Percentiles rank a stretch among this genome's conserved stretches.
Evolutionary conservation across 2,888 invertebrate genomes (phyloP).

Genomic region (Zaprionus lineosus): DNA sequence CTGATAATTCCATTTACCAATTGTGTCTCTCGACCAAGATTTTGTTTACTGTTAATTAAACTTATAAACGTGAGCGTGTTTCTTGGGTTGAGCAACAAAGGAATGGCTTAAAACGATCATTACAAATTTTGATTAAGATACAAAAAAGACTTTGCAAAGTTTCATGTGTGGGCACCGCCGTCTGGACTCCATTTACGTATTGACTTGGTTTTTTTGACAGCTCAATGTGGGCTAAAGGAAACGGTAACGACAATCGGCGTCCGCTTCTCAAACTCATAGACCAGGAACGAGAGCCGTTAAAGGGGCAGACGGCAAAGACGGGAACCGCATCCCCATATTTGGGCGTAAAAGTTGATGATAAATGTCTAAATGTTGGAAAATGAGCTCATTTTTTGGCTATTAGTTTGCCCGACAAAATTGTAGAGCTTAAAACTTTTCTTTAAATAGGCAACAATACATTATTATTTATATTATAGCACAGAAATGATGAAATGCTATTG

Average conservation of each 20-base stretch:
- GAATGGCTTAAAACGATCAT: no score
- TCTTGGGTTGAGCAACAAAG: no score
- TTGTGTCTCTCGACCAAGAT: constrained; percentile 22
- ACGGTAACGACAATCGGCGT: constrained; percentile 27
- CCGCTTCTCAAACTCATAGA: not conserved
- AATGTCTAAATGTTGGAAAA: constrained; percentile 51
- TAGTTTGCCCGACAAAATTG: constrained; percentile 19
- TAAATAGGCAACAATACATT: constrained; percentile 11
- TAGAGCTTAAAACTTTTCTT: constrained; percentile 50
- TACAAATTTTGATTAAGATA: constrained; percentile 43
- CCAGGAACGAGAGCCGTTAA: no score
- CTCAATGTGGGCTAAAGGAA: constrained; percentile 69
- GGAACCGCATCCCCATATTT: no score
- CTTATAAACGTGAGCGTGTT: constrained; percentile 41
- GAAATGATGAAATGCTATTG: no score
- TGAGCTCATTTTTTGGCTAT: constrained; percentile 58
- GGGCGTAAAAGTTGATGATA: constrained; percentile 65
- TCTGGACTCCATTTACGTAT: constrained; percentile 55
- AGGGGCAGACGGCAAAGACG: constrained; percentile 4
- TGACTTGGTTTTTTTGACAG: constrained; percentile 52
- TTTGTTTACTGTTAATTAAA: constrained; percentile 61
- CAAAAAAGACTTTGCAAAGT: constrained; percentile 9
- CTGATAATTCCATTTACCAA: constrained; percentile 51
- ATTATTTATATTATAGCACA: no score
- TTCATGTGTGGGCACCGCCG: constrained; percentile 23